phyloP scores from a whole-genome alignment of 2,888 invertebrate species.

The Melanophora roralis region DNA sequence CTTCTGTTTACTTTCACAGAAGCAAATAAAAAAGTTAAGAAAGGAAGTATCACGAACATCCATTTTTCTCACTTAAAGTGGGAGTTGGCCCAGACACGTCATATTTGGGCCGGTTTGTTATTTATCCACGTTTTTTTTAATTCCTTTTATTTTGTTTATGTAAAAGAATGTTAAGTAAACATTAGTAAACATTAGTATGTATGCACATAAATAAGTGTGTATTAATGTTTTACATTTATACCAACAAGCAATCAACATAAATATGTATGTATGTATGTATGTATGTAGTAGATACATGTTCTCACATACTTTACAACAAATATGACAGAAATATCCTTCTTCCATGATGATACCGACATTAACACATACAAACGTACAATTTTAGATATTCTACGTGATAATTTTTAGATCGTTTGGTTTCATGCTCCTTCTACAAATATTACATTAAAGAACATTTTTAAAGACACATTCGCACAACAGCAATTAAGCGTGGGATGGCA shows the following conservation, averaged over 20 bases:
- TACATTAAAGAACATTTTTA: too few species aligned
- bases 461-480: background rate
- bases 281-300: background rate
- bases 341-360: slow-evolving; percentile 7
- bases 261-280: background rate
- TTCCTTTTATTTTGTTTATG: background rate
- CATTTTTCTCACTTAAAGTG: slow-evolving; percentile 11
- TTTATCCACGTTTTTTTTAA: background rate
- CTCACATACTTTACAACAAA: background rate
- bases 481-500: background rate
- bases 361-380: slow-evolving; percentile 11
- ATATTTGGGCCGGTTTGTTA: slow-evolving; percentile 5
- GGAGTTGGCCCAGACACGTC: slow-evolving; percentile 8
- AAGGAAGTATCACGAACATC: background rate
- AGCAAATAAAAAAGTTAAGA: background rate
- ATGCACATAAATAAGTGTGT: background rate
- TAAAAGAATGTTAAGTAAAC: background rate
- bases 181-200: background rate
- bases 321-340: background rate
- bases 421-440: background rate
- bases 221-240: too few species aligned
- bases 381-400: slow-evolving; percentile 14
- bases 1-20: too few species aligned
- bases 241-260: background rate
- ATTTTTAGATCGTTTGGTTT: slow-evolving; percentile 6